phyloP scores from a whole-genome alignment of 2,888 invertebrate species.

The Polyommatus iphigenia region DNA sequence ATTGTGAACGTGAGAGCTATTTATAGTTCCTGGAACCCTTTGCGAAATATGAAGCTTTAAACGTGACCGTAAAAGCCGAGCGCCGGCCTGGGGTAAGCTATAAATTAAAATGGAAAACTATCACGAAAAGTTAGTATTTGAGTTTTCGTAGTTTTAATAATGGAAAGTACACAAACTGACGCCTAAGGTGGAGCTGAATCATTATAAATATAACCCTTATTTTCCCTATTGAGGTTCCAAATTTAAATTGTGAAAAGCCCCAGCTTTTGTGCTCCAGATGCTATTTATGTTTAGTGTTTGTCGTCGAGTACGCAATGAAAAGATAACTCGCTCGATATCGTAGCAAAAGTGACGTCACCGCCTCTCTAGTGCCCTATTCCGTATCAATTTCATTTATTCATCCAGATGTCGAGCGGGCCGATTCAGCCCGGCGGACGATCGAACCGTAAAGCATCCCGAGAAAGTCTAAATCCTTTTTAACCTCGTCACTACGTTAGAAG shows the following conservation, averaged over 20 bases:
- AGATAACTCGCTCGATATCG: conserved; percentile 23
- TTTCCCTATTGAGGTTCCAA: not conserved
- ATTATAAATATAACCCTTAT: not conserved
- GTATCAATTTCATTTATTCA: conserved; percentile 17
- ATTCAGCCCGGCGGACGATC: conserved; percentile 57
- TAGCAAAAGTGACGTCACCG: conserved; percentile 32
- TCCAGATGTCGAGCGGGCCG: conserved; percentile 50
- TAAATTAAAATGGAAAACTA: conserved; percentile 19
- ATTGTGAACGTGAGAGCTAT: conserved; percentile 4
- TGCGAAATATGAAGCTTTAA: conserved; percentile 21
- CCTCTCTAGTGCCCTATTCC: conserved; percentile 23
- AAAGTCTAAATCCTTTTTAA: conserved; percentile 77
- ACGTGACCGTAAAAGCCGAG: conserved; percentile 17
- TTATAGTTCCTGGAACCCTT: conserved; percentile 10
- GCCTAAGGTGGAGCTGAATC: not conserved
- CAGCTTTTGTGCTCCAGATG: conserved; percentile 10
- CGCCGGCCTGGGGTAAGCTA: not conserved
- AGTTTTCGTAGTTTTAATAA: not conserved
- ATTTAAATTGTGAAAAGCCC: not conserved
- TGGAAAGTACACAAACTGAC: not conserved
- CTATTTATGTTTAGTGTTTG: conserved; percentile 9
- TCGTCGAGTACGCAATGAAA: not conserved
- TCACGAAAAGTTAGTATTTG: not conserved
- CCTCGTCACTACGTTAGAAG: conserved; percentile 75
- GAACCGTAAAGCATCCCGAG: conserved; percentile 70